Conservation (phyloP, 2,113 vertebrate species). For the Chionomys nivalis region DNA sequence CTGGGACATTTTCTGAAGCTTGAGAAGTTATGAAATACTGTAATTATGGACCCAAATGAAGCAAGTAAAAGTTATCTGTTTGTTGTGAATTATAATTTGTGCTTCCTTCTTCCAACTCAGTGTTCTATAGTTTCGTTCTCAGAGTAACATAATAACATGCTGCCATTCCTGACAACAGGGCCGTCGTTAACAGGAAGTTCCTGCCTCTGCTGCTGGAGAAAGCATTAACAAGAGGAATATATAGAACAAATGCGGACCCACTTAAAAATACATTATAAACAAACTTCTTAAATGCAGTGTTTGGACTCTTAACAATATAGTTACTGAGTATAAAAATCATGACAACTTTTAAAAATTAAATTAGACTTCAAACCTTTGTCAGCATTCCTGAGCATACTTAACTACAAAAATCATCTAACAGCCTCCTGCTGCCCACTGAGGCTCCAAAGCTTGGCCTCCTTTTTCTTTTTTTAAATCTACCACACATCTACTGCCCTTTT, state of each 20-base stretch:
- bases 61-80: constrained; percentile 37
- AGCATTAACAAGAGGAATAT: constrained; percentile 9
- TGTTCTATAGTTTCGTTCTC: constrained; percentile 28
- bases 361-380: constrained; percentile 25
- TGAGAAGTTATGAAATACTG: constrained; percentile 54
- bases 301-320: constrained; percentile 62
- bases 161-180: constrained; percentile 57
- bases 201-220: constrained; percentile 25
- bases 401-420: background rate
- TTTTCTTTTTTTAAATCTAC: background rate
- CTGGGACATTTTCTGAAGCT: constrained; percentile 52
- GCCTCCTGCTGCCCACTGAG: background rate
- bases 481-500: background rate
- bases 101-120: constrained; percentile 43
- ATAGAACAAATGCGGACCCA: constrained; percentile 44
- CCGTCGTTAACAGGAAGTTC: constrained; percentile 55
- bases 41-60: constrained; percentile 68
- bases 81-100: constrained; percentile 63
- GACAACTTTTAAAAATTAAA: background rate
- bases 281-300: constrained; percentile 16
- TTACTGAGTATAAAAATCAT: constrained; percentile 50
- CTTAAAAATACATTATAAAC: constrained; percentile 43
- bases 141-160: constrained; percentile 69
- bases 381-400: background rate
- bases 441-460: background rate